phyloP scores from a whole-genome alignment of 2,797 vertebrate species.

The Varecia variegata region DNA sequence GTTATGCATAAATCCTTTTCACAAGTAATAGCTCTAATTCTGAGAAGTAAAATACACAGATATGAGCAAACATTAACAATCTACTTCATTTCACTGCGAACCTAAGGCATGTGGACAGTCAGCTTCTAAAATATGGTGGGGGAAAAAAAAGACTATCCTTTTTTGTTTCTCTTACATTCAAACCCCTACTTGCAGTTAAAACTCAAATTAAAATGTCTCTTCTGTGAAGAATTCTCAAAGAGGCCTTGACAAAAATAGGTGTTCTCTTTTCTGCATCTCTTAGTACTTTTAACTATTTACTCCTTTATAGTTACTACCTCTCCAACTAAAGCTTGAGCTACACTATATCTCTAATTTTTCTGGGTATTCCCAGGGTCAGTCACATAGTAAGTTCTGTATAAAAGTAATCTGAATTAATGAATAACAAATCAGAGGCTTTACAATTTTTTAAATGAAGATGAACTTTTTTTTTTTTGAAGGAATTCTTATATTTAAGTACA shows the following conservation, averaged over 20 bases:
- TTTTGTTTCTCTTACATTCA: background rate
- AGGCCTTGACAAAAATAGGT: background rate
- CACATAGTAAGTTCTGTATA: background rate
- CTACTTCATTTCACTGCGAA: background rate
- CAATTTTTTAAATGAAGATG: background rate
- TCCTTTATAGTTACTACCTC: background rate
- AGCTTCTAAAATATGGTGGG: background rate
- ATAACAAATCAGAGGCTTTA: slow-evolving; percentile 25
- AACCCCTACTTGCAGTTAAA: slow-evolving; percentile 6
- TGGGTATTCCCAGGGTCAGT: background rate
- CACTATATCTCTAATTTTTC: background rate
- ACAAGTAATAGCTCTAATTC: slow-evolving; percentile 1
- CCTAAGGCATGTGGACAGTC: background rate
- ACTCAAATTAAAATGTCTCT: slow-evolving; percentile 12
- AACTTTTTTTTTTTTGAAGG: background rate
- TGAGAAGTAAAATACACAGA: slow-evolving; percentile 25
- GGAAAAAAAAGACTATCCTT: background rate
- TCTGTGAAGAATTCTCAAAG: slow-evolving; percentile 7
- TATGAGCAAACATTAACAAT: background rate
- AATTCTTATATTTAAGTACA: slow-evolving; percentile 24
- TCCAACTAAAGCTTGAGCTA: background rate
- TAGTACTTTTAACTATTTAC: slow-evolving; percentile 27
- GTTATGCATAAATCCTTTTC: background rate
- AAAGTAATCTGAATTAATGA: slow-evolving; percentile 11
- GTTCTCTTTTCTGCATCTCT: background rate